Base-by-base conservation (phyloP, 92 coral and sea anemone genomes). In the Palythoa grandiflora region DNA sequence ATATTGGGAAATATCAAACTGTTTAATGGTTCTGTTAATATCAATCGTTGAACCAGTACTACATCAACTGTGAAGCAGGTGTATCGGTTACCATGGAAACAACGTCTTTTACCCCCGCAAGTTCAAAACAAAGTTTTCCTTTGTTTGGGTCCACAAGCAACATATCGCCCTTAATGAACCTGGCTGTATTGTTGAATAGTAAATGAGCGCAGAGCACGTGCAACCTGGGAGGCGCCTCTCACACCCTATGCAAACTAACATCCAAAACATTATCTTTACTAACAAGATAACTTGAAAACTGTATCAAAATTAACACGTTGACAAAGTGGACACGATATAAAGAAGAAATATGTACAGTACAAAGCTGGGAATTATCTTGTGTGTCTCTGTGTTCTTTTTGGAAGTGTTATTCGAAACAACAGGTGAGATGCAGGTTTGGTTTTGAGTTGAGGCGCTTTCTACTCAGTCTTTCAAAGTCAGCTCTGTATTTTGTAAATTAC, bases 181-280 rank as follows among this genome's bases (percentile, higher is more conserved):
- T 59, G 85, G 74, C 9, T 8, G 55, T 80, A 80, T 80, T 80
- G 85, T 80, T 80, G 85, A 80, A 80, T 80, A 80, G 85, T 80
- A 59, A 61, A 80, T 80, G 85, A 80, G 85, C 8, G 17, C 73
- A 63, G 72, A 66, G n/a, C 85, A 80, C 85, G 85, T 80, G 85
- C 83, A 68, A 80, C 36, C 39, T 48, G 68, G 85, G 74, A 60
- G 85, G 57, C 73, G 71, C 85, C 85, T 68, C 38, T 44, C 63
- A 80, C 85, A 55, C 85, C 85, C 72, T 47, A 57, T 38, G 73
- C 73, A 38, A 9, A 44, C 28, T 59, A 53, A 63, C 55, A 68
- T 16, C 15, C 20, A 61, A 39, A 63, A 80, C 73, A 63, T 17
- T 20, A 6, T 28, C 54, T 40, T n/a, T 37, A 50, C 57, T 70